Evolutionary conservation across 2,888 invertebrate species (phyloP), one percentile per base, ranked within the genome.

Genomic region (Germaria angustata): DNA sequence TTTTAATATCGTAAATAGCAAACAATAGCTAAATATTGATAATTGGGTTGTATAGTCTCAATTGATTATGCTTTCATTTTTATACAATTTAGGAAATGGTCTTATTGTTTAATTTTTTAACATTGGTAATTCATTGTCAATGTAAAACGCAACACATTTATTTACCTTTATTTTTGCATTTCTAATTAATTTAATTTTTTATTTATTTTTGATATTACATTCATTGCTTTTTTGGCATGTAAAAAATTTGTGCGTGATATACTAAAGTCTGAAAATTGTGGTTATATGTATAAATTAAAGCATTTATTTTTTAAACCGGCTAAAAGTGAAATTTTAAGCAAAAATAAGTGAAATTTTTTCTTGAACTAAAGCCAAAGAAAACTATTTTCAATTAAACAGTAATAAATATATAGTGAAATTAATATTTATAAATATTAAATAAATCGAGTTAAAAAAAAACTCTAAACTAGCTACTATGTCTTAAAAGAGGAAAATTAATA

Each of bases 241-340:
- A n/a, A 46, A 44, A 28, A 32, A 55, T 53, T 55, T 28, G 41
- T 69, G 68, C 55, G 68, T 69, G 68, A 32, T 69, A 2, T 9
- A 24, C 39, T 24, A 0, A 28, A 68, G 41, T 22, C 55, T 53
- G 15, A 39, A 53, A 53, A 68, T 17, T 39, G 17, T 66, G 11
- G 22, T 34, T 22, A 24, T 24, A 39, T 53, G 36, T 13, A 36
- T 39, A 20, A 46, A 63, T 32, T 46, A 22, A 49, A 15, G 24
- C 20, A 53, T 7, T 24, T 17, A 28, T 32, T 59, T 71, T 34
- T 59, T 22, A 57, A n/a, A 28, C 53, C 63, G 44, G 53, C 22
- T 53, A 24, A 41, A 75, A 75, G 75, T 75, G 75, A 75, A 75
- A 75, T 24, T 71, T 59, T 36, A 15, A n/a, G n/a, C n/a, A n/a